Conservation (phyloP, 1,140 invertebrate genomes). For the Epicauta chinensis region DNA sequence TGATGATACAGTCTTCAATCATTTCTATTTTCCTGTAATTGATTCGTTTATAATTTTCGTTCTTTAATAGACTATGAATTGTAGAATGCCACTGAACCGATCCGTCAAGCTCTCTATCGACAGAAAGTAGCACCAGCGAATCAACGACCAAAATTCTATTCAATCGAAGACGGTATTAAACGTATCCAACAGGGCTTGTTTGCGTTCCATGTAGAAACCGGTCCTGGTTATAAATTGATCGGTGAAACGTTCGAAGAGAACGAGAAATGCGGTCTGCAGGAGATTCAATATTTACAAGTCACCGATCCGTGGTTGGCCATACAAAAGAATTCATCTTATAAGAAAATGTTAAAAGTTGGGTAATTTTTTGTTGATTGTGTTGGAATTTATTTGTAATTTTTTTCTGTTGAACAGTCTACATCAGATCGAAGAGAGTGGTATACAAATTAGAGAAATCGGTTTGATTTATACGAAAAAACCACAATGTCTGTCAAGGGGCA, state of each 20-base stretch:
- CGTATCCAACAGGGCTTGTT: conserved; percentile 50
- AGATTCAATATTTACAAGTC: conserved; percentile 55
- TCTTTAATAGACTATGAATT: no score
- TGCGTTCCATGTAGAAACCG: conserved; percentile 58
- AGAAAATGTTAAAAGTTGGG: conserved; percentile 57
- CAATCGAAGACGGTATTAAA: conserved; percentile 52
- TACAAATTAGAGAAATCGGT: conserved; percentile 50
- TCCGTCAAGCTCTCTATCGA: conserved; percentile 52
- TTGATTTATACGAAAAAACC: conserved; percentile 55
- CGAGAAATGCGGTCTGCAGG: conserved; percentile 59
- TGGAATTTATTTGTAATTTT: background rate
- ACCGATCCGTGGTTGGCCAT: conserved; percentile 53
- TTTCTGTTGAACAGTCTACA: conserved; percentile 44
- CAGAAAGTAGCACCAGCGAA: conserved; percentile 54
- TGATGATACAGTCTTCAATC: conserved; percentile 57
- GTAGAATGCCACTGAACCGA: conserved; percentile 53
- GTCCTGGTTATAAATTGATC: conserved; percentile 55
- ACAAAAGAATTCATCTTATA: conserved; percentile 53
- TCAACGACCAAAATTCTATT: conserved; percentile 46
- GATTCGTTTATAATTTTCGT: background rate
- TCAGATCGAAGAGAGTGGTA: conserved; percentile 52
- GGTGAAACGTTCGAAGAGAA: conserved; percentile 55
- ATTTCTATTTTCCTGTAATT: conserved; percentile 56
- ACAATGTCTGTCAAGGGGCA: conserved; percentile 42
- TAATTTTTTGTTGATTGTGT: no score